Evolutionary conservation across 2,797 vertebrate genomes (phyloP), one percentile per base, ranked within the genome.

Genomic region (Bradypodion ventrale): DNA sequence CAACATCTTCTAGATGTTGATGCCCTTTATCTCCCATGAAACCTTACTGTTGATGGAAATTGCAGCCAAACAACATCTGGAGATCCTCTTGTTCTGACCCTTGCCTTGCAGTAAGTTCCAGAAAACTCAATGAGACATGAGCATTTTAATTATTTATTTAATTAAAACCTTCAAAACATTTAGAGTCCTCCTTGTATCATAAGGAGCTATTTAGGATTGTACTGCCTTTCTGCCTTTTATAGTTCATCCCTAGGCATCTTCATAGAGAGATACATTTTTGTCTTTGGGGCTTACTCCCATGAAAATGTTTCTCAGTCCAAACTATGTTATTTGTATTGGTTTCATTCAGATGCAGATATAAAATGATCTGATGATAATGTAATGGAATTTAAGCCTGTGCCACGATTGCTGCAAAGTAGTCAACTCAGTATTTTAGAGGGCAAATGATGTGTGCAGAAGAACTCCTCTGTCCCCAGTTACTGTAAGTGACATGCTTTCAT

Each of bases 291-390:
- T 56, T 56, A 56, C 52, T 56, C 15, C 52, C 52, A 13, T 56
- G 52, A 56, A 56, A 16, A 56, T 56, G 52, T 56, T 56, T 56
- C 68, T 82, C 0, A 1, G 65, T 2, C 42, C 5, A 73, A 56
- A 0, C 2, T 42, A 80, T 32, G 74, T 25, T 35, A 42, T 56
- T 80, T 78, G 32, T 42, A 7, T 2, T 27, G 27, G 44, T 73
- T 84, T 52, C 10, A 6, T 77, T 86, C 80, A n/a, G 63, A 88
- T 68, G 78, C 62, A 35, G 44, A 70, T 72, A 82, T 70, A 68
- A 63, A 82, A 81, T 69, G 42, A 1, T 27, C 32, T 84, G 29
- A 10, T 68, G 40, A 77, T n/a, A 59, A 88, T 35, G 21, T 40
- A n/a, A 7, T 29, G 1, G 56, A 65, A 27, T 1, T 0, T 0